Evolutionary conservation across 2,113 vertebrate species (phyloP).

Genomic region (Rhabdornis inornatus): DNA sequence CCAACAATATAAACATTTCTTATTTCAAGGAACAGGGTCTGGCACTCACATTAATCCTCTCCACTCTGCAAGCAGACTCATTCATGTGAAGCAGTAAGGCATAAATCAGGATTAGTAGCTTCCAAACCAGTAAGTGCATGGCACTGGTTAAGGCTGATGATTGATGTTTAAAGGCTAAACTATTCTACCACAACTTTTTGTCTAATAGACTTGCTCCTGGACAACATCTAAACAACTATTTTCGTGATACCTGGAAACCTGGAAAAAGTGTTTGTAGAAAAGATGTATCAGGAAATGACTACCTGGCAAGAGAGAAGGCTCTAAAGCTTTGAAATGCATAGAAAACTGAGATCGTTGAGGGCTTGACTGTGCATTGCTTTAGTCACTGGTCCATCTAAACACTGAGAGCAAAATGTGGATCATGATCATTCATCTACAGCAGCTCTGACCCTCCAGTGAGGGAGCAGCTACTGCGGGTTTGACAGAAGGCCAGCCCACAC

Average conservation of each 20-base stretch:
- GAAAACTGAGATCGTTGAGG: background rate
- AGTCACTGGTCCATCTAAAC: background rate
- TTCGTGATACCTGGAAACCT: background rate
- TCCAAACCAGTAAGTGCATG: background rate
- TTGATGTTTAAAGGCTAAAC: background rate
- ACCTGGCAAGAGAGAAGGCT: background rate
- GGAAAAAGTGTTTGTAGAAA: background rate
- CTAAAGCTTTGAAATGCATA: background rate
- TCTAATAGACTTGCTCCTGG: background rate
- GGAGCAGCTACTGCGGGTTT: background rate
- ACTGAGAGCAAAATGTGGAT: background rate
- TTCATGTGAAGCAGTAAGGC: background rate
- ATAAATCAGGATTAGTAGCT: background rate
- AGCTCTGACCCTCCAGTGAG: background rate
- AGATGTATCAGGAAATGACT: background rate
- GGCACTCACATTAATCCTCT: background rate
- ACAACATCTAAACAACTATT: background rate
- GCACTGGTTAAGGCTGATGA: background rate
- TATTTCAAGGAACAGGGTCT: background rate
- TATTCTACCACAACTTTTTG: background rate
- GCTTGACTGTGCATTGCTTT: background rate
- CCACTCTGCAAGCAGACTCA: background rate
- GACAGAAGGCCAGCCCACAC: background rate
- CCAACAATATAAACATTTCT: slow-evolving; percentile 36
- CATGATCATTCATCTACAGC: background rate